Evolutionary conservation across 2,797 vertebrate species (phyloP).

Genomic region (Cebuella pygmaea): DNA sequence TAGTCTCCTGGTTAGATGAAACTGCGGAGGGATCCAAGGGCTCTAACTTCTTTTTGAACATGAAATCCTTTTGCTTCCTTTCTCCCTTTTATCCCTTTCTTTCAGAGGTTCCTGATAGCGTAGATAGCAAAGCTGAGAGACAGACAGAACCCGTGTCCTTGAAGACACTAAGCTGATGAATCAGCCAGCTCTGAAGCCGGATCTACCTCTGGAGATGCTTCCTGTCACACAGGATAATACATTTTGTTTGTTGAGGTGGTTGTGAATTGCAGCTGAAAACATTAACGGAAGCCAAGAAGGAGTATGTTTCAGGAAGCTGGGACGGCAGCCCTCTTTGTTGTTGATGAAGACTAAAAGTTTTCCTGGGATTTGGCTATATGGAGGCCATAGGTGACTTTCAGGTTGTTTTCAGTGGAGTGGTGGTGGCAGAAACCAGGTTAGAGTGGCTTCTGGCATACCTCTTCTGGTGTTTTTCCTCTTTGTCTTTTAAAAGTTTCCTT

Average conservation of each 20-base stretch:
- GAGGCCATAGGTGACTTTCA: neutral
- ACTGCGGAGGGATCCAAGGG: neutral
- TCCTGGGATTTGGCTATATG: neutral
- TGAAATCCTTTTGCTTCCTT: neutral
- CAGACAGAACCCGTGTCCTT: neutral
- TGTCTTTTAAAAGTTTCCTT: neutral
- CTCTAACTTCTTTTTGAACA: neutral
- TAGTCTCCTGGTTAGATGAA: neutral
- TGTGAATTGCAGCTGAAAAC: neutral
- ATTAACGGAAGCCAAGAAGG: neutral
- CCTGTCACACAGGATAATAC: neutral
- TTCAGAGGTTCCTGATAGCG: neutral
- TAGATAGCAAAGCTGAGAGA: neutral
- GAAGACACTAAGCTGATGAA: neutral
- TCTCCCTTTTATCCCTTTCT: neutral
- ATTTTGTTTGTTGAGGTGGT: constrained; percentile 9
- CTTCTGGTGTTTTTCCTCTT: neutral
- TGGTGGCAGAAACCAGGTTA: neutral
- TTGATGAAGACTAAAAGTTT: neutral
- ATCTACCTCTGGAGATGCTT: neutral
- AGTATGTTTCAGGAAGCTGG: neutral
- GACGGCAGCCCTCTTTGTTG: neutral
- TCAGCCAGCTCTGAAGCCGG: neutral
- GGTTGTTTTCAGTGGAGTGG: neutral
- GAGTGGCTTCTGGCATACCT: neutral